Evolutionary conservation across 2,113 vertebrate species (phyloP).

Genomic region (Leiothrix lutea): DNA sequence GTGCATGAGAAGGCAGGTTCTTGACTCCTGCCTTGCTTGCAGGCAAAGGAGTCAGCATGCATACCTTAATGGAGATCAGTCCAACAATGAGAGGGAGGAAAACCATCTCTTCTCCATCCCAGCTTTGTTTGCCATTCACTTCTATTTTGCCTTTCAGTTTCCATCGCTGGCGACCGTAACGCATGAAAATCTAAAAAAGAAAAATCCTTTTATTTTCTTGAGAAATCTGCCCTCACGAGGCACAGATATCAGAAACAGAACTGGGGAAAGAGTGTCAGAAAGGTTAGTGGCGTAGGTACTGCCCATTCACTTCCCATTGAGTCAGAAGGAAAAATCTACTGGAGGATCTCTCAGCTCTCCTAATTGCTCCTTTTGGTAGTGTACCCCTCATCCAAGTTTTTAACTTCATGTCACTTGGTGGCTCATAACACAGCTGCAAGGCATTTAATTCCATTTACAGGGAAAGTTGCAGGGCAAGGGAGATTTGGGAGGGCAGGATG

Average conservation of each 20-base stretch:
- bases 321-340: background rate
- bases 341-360: background rate
- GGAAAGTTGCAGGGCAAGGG: background rate
- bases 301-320: accelerated
- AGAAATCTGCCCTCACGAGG: background rate
- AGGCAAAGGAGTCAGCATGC: background rate
- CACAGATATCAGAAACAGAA: background rate
- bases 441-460: background rate
- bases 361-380: background rate
- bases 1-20: background rate
- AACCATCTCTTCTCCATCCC: slow-evolving; percentile 94
- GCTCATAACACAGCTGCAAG: background rate
- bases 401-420: background rate
- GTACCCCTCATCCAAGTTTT: background rate
- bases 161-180: slow-evolving; percentile 95
- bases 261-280: background rate
- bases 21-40: background rate
- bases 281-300: accelerated
- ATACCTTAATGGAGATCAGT: slow-evolving; percentile 96
- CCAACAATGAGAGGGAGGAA: slow-evolving; percentile 92
- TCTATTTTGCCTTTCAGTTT: slow-evolving; percentile 96
- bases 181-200: slow-evolving; percentile 89
- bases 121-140: slow-evolving; percentile 94
- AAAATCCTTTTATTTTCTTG: background rate
- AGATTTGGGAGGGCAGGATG: background rate